phyloP scores from a whole-genome alignment of 1,140 invertebrate genomes.

The Coptotermes formosanus region DNA sequence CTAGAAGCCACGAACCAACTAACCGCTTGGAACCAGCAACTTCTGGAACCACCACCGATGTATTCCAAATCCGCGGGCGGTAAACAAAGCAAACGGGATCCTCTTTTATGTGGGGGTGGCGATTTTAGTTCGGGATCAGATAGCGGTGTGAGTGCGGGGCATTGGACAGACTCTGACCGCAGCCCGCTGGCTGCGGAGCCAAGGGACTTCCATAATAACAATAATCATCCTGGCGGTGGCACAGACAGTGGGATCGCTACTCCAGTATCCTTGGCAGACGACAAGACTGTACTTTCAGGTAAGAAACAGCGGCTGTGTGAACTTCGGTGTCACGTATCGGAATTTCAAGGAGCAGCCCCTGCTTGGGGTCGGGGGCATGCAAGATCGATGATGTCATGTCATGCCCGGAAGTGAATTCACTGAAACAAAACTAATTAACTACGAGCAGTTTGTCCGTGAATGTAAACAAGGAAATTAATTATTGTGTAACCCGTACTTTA shows the following conservation, averaged over 20 bases:
- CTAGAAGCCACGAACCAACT: background rate
- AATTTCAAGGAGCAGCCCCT: too few species aligned
- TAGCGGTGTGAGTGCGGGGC: constrained; percentile 36
- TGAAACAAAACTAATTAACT: too few species aligned
- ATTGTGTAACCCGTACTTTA: too few species aligned
- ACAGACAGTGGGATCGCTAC: constrained; percentile 37
- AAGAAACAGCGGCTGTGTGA: background rate
- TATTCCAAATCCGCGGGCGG: constrained; percentile 23
- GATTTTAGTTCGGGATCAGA: constrained; percentile 36
- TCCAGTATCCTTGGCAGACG: constrained; percentile 27
- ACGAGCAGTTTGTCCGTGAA: too few species aligned
- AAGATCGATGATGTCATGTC: too few species aligned
- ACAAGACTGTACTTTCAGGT: constrained; percentile 32
- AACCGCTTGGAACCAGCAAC: background rate
- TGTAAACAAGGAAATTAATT: too few species aligned
- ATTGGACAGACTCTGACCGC: constrained; percentile 38
- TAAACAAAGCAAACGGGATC: constrained; percentile 28
- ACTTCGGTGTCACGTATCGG: too few species aligned
- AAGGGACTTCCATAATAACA: constrained; percentile 27
- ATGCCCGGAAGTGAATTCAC: too few species aligned
- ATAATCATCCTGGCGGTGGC: constrained; percentile 24
- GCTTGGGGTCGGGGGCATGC: too few species aligned
- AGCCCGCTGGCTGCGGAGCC: constrained; percentile 31
- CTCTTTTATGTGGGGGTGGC: constrained; percentile 33
- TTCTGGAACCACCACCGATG: background rate